A percentile compares a stretch with the other conserved stretches of the same genome.
These are phyloP conservation scores for Solea senegalensis DNA, from an alignment of 2,113 vertebrate genomes.

Conservation along the genomic window DNA sequence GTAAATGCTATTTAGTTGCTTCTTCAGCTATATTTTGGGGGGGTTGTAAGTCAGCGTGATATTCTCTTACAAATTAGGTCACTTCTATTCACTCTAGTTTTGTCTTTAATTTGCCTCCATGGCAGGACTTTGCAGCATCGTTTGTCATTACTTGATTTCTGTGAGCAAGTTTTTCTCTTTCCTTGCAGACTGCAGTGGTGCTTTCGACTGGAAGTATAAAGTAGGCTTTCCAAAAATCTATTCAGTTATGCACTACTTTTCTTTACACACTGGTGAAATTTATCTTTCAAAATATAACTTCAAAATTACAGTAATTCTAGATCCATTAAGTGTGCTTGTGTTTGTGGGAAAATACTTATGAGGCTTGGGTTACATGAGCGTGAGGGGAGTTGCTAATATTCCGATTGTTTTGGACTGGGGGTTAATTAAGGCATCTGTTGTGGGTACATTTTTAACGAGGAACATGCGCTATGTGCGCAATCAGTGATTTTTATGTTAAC, in stretches of 20 bases:
- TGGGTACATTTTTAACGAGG: slow-evolving; percentile 73
- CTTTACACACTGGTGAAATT: slow-evolving; percentile 33
- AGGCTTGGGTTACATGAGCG: slow-evolving; percentile 38
- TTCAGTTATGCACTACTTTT: slow-evolving; percentile 16
- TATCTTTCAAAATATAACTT: slow-evolving; percentile 8
- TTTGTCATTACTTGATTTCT: slow-evolving; percentile 22
- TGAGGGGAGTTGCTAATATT: slow-evolving; percentile 43
- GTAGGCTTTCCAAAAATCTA: slow-evolving; percentile 5
- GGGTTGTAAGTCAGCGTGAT: slow-evolving; percentile 44
- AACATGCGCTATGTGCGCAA: slow-evolving; percentile 59
- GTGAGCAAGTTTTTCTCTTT: slow-evolving; percentile 24
- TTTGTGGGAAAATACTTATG: slow-evolving; percentile 30
- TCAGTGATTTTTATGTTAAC: slow-evolving; percentile 77
- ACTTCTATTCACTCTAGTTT: slow-evolving; percentile 48
- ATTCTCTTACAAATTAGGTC: slow-evolving; percentile 65
- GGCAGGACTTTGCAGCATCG: slow-evolving; percentile 18
- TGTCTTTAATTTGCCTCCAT: slow-evolving; percentile 27
- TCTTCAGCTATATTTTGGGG: slow-evolving; percentile 48
- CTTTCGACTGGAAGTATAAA: slow-evolving; percentile 34
- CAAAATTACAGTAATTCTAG: slow-evolving; percentile 41
- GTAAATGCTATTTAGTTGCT: slow-evolving; percentile 72
- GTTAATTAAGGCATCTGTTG: slow-evolving; percentile 56
- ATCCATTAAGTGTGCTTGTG: slow-evolving; percentile 62
- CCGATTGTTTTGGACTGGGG: slow-evolving; percentile 29
- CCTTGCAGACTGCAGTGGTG: slow-evolving; percentile 13